Percentiles rank a stretch among this genome's conserved stretches.
Conservation (phyloP, 1,140 invertebrate species). For the Drosophila ogumai region DNA sequence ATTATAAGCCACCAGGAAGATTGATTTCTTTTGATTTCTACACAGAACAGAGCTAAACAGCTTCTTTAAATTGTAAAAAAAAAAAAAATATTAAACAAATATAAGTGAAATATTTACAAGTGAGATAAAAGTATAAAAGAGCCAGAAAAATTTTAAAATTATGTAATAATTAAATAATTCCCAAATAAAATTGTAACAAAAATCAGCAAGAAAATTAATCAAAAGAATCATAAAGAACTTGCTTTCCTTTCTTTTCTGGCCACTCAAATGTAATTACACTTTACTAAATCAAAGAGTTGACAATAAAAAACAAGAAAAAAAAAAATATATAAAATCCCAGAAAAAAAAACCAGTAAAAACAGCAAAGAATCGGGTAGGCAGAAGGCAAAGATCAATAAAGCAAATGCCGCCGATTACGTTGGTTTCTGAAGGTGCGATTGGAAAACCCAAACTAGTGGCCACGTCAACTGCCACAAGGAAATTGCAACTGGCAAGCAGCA, state of each 20-base stretch:
- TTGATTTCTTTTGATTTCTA: too few species aligned
- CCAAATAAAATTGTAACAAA: too few species aligned
- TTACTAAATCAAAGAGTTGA: slow-evolving; percentile 53
- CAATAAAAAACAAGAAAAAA: slow-evolving; percentile 32
- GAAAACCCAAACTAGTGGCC: slow-evolving; percentile 50
- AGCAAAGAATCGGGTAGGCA: background rate
- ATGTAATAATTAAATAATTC: too few species aligned
- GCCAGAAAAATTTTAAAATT: too few species aligned
- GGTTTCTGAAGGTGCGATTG: slow-evolving; percentile 39
- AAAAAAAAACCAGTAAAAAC: background rate
- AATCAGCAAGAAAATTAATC: too few species aligned
- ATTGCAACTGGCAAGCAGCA: slow-evolving; percentile 49
- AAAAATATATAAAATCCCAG: background rate
- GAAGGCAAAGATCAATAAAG: slow-evolving; percentile 47
- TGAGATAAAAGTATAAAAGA: too few species aligned
- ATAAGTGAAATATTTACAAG: too few species aligned
- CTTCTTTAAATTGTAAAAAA: too few species aligned
- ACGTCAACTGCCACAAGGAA: slow-evolving; percentile 49
- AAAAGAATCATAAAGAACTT: too few species aligned
- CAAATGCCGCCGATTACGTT: slow-evolving; percentile 31
- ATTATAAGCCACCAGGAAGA: background rate
- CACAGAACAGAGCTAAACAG: too few species aligned
- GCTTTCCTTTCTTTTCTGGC: too few species aligned
- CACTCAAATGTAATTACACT: slow-evolving; percentile 40
- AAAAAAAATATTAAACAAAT: too few species aligned